phyloP scores from a whole-genome alignment of 2,888 invertebrate species.

The Xestia rhomboidea region DNA sequence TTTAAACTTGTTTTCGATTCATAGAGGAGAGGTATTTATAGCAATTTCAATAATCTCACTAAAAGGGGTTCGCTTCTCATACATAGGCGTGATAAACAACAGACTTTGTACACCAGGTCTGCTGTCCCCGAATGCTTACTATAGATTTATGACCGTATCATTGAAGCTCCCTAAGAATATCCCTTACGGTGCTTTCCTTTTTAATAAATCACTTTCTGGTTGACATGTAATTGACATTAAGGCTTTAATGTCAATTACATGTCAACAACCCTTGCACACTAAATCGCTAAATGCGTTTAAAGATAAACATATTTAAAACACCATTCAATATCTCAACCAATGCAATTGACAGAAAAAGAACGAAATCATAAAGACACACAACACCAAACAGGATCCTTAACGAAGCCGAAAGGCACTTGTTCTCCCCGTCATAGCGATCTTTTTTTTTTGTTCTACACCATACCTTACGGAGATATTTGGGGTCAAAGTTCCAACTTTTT shows the following conservation, averaged over 20 bases:
- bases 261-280: neutral
- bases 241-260: too few species aligned
- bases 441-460: too few species aligned
- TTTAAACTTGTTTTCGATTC: conserved; percentile 23
- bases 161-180: neutral
- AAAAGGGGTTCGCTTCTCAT: neutral
- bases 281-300: neutral
- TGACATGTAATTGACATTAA: neutral
- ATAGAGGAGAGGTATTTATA: neutral
- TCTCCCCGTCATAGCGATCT: too few species aligned
- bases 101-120: neutral
- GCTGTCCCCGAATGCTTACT: neutral
- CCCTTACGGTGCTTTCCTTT: neutral
- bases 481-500: too few species aligned
- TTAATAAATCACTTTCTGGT: neutral
- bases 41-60: neutral
- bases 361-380: neutral
- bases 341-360: neutral
- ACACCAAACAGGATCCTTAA: too few species aligned
- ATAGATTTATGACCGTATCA: neutral
- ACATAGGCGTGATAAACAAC: neutral
- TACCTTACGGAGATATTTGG: too few species aligned
- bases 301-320: neutral
- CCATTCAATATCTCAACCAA: neutral
- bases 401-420: too few species aligned